Conservation (phyloP, 1,140 invertebrate species). For the Monochamus saltuarius region DNA sequence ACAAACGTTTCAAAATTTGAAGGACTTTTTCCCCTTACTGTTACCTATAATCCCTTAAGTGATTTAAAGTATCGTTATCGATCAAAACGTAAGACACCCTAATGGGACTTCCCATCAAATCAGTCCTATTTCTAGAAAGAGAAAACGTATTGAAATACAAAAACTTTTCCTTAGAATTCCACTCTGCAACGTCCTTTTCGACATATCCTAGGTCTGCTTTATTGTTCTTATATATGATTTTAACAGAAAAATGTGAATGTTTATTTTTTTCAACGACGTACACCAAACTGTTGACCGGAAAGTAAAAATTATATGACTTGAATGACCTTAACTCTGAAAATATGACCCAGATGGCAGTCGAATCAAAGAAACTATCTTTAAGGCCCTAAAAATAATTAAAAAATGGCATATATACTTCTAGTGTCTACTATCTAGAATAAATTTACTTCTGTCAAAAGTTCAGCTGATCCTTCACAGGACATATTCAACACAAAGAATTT, state of each 20-base stretch:
- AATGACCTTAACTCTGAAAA: conserved; percentile 11
- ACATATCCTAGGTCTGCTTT: not conserved
- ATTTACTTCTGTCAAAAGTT: conserved; percentile 6
- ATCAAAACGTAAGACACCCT: conserved; percentile 55
- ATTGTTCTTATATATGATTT: conserved; percentile 17
- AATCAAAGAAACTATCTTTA: not conserved
- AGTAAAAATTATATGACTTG: conserved; percentile 10
- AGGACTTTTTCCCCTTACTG: not conserved
- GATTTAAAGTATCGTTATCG: conserved; percentile 57
- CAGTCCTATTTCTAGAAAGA: conserved; percentile 12
- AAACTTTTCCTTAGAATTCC: conserved; percentile 8
- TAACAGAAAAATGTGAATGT: not conserved
- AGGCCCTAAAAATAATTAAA: not conserved
- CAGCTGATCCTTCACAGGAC: conserved; percentile 4
- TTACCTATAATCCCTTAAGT: conserved; percentile 56
- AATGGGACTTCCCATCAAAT: conserved; percentile 42
- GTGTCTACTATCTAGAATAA: not conserved
- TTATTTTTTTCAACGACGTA: conserved; percentile 2
- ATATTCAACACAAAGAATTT: conserved; percentile 11
- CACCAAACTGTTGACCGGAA: conserved; percentile 23
- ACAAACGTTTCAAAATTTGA: not conserved
- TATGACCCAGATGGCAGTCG: conserved; percentile 22
- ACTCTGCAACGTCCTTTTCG: conserved; percentile 2
- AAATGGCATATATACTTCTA: not conserved
- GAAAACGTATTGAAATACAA: conserved; percentile 10